Evolutionary conservation across 2,113 vertebrate species (phyloP).

Genomic region (Chauna torquata): DNA sequence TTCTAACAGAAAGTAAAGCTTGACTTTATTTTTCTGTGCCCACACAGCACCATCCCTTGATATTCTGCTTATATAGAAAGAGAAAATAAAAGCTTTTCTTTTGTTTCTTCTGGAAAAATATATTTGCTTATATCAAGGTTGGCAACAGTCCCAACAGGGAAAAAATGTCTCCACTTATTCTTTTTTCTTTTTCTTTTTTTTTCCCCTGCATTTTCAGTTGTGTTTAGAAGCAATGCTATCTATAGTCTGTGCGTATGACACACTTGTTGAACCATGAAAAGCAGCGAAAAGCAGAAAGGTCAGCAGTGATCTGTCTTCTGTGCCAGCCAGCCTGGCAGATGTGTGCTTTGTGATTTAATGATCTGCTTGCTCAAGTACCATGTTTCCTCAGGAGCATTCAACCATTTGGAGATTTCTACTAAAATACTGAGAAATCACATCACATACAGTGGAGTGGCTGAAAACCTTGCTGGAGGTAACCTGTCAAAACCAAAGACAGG

Average conservation of each 20-base stretch:
- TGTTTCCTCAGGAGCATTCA: neutral
- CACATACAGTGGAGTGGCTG: neutral
- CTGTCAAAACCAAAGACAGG: neutral
- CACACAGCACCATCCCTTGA: neutral
- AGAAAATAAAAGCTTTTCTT: neutral
- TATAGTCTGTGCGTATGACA: neutral
- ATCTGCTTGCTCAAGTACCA: neutral
- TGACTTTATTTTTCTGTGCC: neutral
- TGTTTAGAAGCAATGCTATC: neutral
- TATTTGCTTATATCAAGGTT: neutral
- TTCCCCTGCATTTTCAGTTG: neutral
- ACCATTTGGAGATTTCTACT: neutral
- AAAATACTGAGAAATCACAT: neutral
- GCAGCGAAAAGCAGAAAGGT: neutral
- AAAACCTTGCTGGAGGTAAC: neutral
- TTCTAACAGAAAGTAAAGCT: neutral
- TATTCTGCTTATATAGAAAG: neutral
- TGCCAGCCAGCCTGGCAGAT: neutral
- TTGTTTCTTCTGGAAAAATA: neutral
- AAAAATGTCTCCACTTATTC: neutral
- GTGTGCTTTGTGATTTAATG: neutral
- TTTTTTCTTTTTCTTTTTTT: neutral
- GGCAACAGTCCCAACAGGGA: neutral
- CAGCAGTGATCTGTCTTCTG: neutral
- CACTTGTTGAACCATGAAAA: neutral